These are phyloP conservation scores for Leptura quadrifasciata DNA, from an alignment of 2,888 invertebrate genomes.

Conservation along the genomic window DNA sequence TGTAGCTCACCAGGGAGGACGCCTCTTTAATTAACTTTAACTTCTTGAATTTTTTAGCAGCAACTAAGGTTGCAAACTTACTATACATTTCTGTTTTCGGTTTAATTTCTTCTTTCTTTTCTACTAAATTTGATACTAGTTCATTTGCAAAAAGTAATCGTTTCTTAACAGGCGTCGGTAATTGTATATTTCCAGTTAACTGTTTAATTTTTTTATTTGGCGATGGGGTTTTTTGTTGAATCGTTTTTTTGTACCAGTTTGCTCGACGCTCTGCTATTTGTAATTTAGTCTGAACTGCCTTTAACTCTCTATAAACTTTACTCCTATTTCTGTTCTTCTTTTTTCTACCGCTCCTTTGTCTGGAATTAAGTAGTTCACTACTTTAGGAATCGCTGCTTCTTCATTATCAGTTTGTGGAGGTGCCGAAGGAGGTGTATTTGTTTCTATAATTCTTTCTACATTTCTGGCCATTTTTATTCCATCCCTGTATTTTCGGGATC, in stretches of 20 bases:
- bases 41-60: neutral
- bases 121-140: neutral
- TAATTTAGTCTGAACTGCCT: neutral
- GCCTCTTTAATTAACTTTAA: conserved; percentile 5
- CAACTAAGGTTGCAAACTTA: neutral
- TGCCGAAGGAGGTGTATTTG: neutral
- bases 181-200: neutral
- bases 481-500: conserved; percentile 2
- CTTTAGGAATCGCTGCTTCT: neutral
- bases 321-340: conserved; percentile 12
- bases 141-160: conserved; percentile 5
- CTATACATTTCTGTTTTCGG: conserved; percentile 9
- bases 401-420: neutral
- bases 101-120: conserved; percentile 1
- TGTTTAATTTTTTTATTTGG: conserved; percentile 1
- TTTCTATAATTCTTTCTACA: neutral
- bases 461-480: neutral
- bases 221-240: neutral
- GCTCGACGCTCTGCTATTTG: neutral
- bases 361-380: neutral
- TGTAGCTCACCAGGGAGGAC: neutral
- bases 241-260: neutral
- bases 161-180: neutral
- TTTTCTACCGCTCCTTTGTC: neutral
- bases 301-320: conserved; percentile 10